phyloP scores from a whole-genome alignment of 2,113 vertebrate species.

The Gambusia holbrooki region DNA sequence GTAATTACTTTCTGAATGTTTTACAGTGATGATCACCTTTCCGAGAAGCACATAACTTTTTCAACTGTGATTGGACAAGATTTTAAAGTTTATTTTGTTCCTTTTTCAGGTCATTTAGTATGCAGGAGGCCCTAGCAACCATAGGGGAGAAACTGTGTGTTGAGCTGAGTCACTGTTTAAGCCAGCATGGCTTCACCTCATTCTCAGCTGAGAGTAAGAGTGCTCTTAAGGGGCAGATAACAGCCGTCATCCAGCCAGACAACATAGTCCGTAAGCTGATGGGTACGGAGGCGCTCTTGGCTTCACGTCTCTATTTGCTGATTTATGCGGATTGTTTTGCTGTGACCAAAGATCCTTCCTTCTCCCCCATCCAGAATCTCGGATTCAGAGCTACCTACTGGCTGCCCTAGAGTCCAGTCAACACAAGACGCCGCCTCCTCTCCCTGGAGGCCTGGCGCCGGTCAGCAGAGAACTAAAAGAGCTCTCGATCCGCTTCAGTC shows the following conservation, averaged over 20 bases:
- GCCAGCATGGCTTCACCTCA: constrained; percentile 83
- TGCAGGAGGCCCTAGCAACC: constrained; percentile 83
- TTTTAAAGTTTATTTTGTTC: not conserved
- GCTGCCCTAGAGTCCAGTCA: constrained; percentile 83
- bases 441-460: constrained; percentile 89
- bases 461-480: constrained; percentile 90
- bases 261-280: constrained; percentile 89
- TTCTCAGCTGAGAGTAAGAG: constrained; percentile 79
- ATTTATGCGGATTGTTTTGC: not conserved
- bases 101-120: constrained; percentile 81
- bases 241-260: constrained; percentile 77
- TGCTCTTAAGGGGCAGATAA: constrained; percentile 89
- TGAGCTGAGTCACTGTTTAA: constrained; percentile 86
- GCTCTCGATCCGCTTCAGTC: constrained; percentile 84
- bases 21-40: no score
- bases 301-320: not conserved
- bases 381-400: constrained; percentile 88
- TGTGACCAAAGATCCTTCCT: constrained; percentile 1
- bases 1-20: no score
- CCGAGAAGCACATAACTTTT: no score
- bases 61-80: no score
- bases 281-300: constrained; percentile 76
- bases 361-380: constrained; percentile 80
- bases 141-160: constrained; percentile 88
- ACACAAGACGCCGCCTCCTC: constrained; percentile 78